These are phyloP conservation scores for Leptinotarsa peninsularis DNA, from an alignment of 2,888 invertebrate genomes.

Conservation along the genomic window DNA sequence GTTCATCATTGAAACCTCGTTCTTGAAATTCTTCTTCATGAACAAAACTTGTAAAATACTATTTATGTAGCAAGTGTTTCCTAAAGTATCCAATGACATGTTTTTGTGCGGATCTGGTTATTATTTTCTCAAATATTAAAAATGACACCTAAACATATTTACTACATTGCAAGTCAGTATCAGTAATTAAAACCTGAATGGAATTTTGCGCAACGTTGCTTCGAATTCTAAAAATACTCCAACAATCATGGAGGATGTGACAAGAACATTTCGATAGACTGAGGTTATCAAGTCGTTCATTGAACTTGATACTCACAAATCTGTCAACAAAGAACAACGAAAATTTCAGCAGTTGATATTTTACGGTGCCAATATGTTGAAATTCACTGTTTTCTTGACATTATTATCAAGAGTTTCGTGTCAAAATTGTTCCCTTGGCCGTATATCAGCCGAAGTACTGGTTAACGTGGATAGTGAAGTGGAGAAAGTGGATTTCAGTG, in stretches of 20 bases:
- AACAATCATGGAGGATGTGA: constrained; percentile 7
- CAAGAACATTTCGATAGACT: constrained; percentile 16
- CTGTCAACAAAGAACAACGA: constrained; percentile 21
- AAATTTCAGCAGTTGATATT: constrained; percentile 29
- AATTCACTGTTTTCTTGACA: constrained; percentile 26
- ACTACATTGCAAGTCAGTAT: neutral
- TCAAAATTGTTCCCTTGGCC: constrained; percentile 21
- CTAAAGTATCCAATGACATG: no score
- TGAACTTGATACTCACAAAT: constrained; percentile 3
- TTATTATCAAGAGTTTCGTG: constrained; percentile 21
- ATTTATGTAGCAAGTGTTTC: no score
- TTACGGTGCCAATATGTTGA: constrained; percentile 28
- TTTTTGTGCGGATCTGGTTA: no score
- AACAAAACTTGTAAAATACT: no score
- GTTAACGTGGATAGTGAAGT: constrained; percentile 45
- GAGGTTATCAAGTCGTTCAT: constrained; percentile 20
- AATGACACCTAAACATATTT: no score
- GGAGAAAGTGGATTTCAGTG: constrained; percentile 40
- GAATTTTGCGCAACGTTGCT: neutral
- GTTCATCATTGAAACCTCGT: no score
- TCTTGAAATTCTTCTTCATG: no score
- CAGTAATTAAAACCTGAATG: neutral
- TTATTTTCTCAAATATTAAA: no score
- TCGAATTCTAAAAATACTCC: constrained; percentile 15
- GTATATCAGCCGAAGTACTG: constrained; percentile 18